Conservation (phyloP, 2,888 invertebrate genomes). For the Acleris laterana region DNA sequence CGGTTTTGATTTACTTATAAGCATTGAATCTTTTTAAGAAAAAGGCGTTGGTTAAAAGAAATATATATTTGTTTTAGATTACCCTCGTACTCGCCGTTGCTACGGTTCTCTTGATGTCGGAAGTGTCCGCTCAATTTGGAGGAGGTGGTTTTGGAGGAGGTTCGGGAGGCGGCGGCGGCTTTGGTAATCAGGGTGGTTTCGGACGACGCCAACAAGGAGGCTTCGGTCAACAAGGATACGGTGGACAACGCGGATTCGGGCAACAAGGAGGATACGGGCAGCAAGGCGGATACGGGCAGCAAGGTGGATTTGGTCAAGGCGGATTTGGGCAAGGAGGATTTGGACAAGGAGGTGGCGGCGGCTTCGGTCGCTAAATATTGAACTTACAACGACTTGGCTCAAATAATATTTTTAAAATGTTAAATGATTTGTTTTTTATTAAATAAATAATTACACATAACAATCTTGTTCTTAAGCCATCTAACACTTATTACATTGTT, state of each 20-base stretch:
- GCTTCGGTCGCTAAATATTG: constrained; percentile 32
- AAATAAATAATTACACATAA: constrained; percentile 6
- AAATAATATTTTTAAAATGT: too few relatives aligned
- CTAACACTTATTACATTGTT: constrained; percentile 37
- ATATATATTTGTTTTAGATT: constrained; percentile 10
- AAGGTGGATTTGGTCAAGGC: constrained; percentile 26
- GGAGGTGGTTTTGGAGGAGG: constrained; percentile 35
- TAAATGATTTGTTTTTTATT: not conserved
- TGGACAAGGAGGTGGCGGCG: constrained; percentile 27
- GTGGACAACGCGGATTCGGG: constrained; percentile 39
- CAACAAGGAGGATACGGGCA: constrained; percentile 16
- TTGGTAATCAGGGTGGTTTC: constrained; percentile 22
- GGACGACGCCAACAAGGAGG: constrained; percentile 37
- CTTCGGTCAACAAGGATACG: constrained; percentile 35
- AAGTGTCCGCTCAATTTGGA: constrained; percentile 25
- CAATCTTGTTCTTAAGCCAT: not conserved
- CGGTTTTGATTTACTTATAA: too few relatives aligned
- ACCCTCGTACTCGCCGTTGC: constrained; percentile 15
- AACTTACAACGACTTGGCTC: constrained; percentile 13
- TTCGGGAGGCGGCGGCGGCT: constrained; percentile 24
- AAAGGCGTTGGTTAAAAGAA: too few relatives aligned
- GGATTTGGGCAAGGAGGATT: constrained; percentile 36
- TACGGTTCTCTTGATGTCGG: constrained; percentile 13
- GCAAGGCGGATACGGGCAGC: constrained; percentile 28
- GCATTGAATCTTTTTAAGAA: too few relatives aligned